Conservation (phyloP, 1,140 invertebrate species). For the Proctacanthus coquilletti region DNA sequence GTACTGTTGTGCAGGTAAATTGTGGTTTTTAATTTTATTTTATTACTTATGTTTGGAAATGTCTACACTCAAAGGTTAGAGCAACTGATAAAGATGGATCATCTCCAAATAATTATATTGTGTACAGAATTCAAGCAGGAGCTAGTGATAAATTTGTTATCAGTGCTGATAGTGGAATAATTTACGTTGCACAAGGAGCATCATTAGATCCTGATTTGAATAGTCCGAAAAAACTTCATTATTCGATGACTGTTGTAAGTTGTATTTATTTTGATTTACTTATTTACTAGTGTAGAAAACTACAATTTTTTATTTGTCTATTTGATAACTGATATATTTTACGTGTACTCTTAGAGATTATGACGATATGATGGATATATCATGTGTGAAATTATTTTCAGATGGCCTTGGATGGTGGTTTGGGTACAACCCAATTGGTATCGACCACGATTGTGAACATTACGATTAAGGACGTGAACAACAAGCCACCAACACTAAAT, state of each 20-base stretch:
- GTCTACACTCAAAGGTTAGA: constrained; percentile 39
- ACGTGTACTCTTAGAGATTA: too few species aligned
- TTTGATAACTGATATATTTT: too few species aligned
- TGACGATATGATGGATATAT: too few species aligned
- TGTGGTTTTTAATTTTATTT: constrained; percentile 8
- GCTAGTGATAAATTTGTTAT: constrained; percentile 87
- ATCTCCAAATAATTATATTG: constrained; percentile 67
- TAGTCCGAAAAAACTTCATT: constrained; percentile 50
- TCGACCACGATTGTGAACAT: constrained; percentile 63
- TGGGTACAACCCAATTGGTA: constrained; percentile 58
- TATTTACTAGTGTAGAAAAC: too few species aligned
- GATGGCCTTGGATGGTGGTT: constrained; percentile 71
- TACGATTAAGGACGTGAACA: constrained; percentile 78
- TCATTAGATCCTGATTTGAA: constrained; percentile 79
- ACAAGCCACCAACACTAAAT: constrained; percentile 62
- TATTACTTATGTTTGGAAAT: neutral
- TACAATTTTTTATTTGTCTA: too few species aligned
- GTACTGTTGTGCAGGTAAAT: constrained; percentile 55
- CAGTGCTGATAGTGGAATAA: constrained; percentile 60
- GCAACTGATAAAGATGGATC: constrained; percentile 75
- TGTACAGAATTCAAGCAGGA: constrained; percentile 75
- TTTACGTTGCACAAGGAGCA: constrained; percentile 73
- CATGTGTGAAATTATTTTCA: constrained; percentile 10
- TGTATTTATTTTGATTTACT: too few species aligned
- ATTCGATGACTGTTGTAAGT: constrained; percentile 47